Base-by-base conservation (phyloP, 2,113 vertebrate species). In the Phycodurus eques region DNA sequence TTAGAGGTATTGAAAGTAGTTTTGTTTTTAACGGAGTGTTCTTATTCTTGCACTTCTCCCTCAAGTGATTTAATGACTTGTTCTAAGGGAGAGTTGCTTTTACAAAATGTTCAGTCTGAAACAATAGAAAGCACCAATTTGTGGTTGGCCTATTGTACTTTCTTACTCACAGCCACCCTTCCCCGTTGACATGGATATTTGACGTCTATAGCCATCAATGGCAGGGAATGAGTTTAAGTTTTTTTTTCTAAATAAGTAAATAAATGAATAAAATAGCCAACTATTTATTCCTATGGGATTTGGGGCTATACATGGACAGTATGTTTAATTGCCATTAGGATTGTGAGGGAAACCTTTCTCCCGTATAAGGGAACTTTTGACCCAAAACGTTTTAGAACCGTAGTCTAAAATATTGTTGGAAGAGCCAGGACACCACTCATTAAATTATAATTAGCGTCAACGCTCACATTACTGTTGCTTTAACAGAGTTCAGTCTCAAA, bases 11-110 rank as follows among this genome's bases (percentile, higher is more conserved):
- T n/a, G 17, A 14, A 17, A 15, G 51, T 27, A 19, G 44, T 14
- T 73, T 62, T 78, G 2, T 20, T 51, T 14, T 73, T 67, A 78
- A 14, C 12, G 0, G 49, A 68, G 70, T n/a, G 47, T 71, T 61
- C 10, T 72, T 44, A 67, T 56, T 27, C 47, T 31, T 71, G 70
- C 77, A 42, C 44, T 71, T 74, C 44, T 53, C 53, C 59, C 39
- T 79, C 51, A 47, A 67, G 59, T 66, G 39, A 74, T 20, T 1
- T 27, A 27, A 27, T 27, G 27, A 27, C 27, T 27, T 49, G 31
- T 19, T 61, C 49, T 75, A 75, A 76, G 47, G 51, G 1, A 4
- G 27, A 13, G 12, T 47, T 47, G 12, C 10, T 12, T 47, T 47
- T 47, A 9, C 5, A 47, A 47, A 47, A 10, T 3, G 46, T 47